These are phyloP conservation scores for Callipepla californica DNA, from an alignment of 2,113 vertebrate species.

Conservation along the genomic window DNA sequence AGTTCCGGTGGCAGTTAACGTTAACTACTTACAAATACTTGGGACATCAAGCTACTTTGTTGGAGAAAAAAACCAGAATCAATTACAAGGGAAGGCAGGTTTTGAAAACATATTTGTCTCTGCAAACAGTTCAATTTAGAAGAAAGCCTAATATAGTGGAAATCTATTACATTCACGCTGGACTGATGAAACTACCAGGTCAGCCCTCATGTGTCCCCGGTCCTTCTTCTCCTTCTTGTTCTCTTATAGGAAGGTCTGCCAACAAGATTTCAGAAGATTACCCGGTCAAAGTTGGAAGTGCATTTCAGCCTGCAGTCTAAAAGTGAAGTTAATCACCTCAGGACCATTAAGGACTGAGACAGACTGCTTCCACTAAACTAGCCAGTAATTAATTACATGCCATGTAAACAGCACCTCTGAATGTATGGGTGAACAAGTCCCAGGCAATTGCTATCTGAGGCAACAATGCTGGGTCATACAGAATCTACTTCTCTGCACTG, in stretches of 20 bases:
- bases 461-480: background rate
- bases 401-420: background rate
- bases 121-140: background rate
- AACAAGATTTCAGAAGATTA: constrained; percentile 41
- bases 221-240: background rate
- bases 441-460: background rate
- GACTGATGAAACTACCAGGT: background rate
- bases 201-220: background rate
- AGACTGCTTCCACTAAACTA: background rate
- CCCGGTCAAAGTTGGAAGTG: constrained; percentile 24
- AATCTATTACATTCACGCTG: rapidly evolving
- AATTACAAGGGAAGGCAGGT: background rate
- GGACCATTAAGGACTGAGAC: rapidly evolving
- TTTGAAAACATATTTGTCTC: background rate
- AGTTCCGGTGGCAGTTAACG: background rate
- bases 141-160: background rate
- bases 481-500: rapidly evolving
- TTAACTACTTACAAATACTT: background rate
- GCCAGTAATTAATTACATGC: background rate
- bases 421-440: background rate
- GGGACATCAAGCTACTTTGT: background rate
- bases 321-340: constrained; percentile 62
- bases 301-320: constrained; percentile 22
- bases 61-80: background rate
- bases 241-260: background rate